These are phyloP conservation scores for Bubo blakistoni DNA, from an alignment of 2,113 vertebrate species.

Conservation along the genomic window DNA sequence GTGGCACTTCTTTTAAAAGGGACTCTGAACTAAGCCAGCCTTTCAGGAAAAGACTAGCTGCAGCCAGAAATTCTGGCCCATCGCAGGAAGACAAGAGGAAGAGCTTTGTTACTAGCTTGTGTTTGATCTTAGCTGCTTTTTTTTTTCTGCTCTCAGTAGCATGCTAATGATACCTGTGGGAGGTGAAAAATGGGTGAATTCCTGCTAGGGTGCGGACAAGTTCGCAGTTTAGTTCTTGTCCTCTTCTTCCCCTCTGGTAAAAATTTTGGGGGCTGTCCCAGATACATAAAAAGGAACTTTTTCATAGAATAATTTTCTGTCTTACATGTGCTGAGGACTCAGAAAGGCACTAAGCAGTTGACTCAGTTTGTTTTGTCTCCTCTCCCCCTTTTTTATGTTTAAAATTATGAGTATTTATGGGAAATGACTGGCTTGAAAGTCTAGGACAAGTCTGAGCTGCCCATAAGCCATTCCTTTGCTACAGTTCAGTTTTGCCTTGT, in stretches of 20 bases:
- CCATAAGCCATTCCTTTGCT: not conserved
- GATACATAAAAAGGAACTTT: slow-evolving; percentile 48
- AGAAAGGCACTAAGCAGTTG: slow-evolving; percentile 52
- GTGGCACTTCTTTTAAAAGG: slow-evolving; percentile 48
- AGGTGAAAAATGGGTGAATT: slow-evolving; percentile 65
- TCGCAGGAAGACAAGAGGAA: slow-evolving; percentile 28
- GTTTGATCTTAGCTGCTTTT: slow-evolving; percentile 57
- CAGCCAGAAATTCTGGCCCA: slow-evolving; percentile 57
- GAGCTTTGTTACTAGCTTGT: slow-evolving; percentile 52
- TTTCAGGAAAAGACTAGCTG: slow-evolving; percentile 10
- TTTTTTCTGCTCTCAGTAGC: slow-evolving; percentile 40
- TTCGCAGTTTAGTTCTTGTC: slow-evolving; percentile 41
- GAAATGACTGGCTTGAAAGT: slow-evolving; percentile 44
- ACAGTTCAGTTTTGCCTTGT: not conserved
- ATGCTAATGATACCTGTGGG: slow-evolving; percentile 65
- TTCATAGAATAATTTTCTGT: slow-evolving; percentile 45
- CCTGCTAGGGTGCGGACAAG: slow-evolving; percentile 42
- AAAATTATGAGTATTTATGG: slow-evolving; percentile 41
- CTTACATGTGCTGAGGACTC: slow-evolving; percentile 26
- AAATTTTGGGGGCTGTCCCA: slow-evolving; percentile 56
- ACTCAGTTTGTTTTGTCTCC: slow-evolving; percentile 53
- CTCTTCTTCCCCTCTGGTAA: slow-evolving; percentile 51
- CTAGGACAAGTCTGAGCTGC: slow-evolving; percentile 20
- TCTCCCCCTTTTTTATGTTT: slow-evolving; percentile 38
- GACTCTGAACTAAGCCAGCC: slow-evolving; percentile 24